Evolutionary conservation across 2,113 vertebrate species (phyloP).

Genomic region (Tricholaema leucomelas): DNA sequence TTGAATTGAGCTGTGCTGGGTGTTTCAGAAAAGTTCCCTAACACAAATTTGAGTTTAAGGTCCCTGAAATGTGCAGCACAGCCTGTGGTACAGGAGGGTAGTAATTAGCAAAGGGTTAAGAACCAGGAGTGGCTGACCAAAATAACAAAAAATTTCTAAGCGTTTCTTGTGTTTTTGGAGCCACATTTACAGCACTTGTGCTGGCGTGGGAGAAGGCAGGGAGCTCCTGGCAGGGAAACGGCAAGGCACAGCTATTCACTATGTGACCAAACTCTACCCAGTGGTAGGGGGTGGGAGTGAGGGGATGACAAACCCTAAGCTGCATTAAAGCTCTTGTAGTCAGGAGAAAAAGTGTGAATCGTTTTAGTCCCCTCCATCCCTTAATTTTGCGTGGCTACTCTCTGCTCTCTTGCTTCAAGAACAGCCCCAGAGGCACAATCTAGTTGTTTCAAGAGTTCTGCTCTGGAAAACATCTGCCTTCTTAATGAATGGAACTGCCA

Average conservation of each 20-base stretch:
- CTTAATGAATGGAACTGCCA: background rate
- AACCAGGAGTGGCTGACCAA: background rate
- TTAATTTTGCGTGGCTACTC: background rate
- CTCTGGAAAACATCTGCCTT: background rate
- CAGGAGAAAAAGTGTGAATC: background rate
- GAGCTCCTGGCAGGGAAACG: background rate
- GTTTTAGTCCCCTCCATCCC: accelerated
- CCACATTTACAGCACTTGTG: accelerated
- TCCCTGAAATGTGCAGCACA: background rate
- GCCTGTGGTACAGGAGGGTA: accelerated
- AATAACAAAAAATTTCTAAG: background rate
- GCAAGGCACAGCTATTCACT: background rate
- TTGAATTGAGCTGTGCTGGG: background rate
- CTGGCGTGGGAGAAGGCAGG: background rate
- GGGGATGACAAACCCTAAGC: accelerated
- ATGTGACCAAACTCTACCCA: background rate
- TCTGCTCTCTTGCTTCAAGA: background rate
- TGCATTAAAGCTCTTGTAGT: background rate
- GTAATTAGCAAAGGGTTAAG: background rate
- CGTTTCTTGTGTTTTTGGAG: background rate
- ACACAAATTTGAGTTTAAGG: accelerated
- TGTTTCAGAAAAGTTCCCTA: background rate
- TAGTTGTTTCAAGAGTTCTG: background rate
- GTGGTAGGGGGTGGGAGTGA: accelerated
- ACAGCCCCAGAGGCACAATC: background rate